phyloP scores from a whole-genome alignment of 2,797 vertebrate species.

The Champsocephalus gunnari region DNA sequence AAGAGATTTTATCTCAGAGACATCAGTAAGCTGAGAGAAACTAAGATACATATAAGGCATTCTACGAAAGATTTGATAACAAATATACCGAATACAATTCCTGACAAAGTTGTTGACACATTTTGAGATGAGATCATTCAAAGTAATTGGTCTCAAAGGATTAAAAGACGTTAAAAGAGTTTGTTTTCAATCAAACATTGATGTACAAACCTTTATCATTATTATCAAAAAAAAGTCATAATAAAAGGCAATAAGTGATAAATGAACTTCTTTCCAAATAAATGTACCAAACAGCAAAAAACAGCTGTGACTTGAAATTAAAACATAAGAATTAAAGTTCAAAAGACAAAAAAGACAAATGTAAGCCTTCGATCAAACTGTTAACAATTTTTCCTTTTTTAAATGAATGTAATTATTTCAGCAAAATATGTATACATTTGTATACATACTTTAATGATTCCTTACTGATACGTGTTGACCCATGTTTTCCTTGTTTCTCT shows the following conservation, averaged over 20 bases:
- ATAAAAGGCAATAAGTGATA: neutral
- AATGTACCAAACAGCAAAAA: too few relatives aligned
- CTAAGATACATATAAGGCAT: neutral
- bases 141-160: neutral
- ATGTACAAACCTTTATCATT: too few relatives aligned
- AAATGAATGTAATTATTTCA: neutral
- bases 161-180: neutral
- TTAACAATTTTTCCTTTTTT: neutral
- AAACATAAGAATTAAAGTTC: neutral
- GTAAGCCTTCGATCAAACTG: too few relatives aligned
- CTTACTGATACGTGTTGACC: neutral
- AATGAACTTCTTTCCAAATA: neutral
- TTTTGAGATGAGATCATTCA: neutral
- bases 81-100: neutral
- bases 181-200: too few relatives aligned
- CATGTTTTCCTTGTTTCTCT: neutral
- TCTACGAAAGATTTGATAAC: slow-evolving; percentile 16
- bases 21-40: slow-evolving; percentile 71
- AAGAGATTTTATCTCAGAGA: slow-evolving; percentile 81
- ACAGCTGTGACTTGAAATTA: neutral
- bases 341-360: neutral
- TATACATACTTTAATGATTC: neutral
- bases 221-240: too few relatives aligned
- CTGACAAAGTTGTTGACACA: neutral
- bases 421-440: neutral